Conservation (phyloP, 2,113 vertebrate species). For the Hemichromis elongatus region DNA sequence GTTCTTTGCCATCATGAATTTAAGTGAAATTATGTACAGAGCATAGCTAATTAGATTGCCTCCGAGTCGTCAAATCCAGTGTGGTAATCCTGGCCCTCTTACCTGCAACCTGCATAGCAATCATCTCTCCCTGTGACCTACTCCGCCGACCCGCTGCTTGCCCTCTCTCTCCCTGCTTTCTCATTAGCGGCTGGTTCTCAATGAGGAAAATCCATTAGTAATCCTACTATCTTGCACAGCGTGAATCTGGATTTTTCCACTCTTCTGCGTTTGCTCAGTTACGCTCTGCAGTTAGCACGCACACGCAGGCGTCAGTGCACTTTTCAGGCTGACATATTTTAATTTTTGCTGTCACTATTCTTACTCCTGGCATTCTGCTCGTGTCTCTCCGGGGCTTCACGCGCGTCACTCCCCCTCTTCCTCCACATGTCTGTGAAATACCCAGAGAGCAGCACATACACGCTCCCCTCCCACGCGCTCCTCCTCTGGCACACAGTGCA, state of each 20-base stretch:
- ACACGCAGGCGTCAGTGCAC: background rate
- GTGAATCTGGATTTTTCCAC: constrained; percentile 3
- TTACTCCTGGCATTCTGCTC: constrained; percentile 2
- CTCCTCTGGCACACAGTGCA: constrained; percentile 9
- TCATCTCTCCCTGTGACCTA: constrained; percentile 39
- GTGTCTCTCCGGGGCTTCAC: background rate
- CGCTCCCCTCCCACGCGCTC: constrained; percentile 22
- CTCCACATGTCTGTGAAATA: constrained; percentile 37
- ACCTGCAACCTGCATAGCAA: constrained; percentile 65
- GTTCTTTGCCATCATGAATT: background rate
- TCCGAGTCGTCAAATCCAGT: constrained; percentile 47
- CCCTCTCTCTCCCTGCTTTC: constrained; percentile 48
- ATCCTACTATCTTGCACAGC: constrained; percentile 20
- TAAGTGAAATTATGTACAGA: constrained; percentile 20
- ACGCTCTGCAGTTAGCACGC: background rate
- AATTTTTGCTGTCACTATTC: constrained; percentile 13
- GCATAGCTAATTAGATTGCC: constrained; percentile 53
- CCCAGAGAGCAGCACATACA: constrained; percentile 18
- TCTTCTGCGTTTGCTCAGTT: background rate
- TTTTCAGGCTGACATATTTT: constrained; percentile 4
- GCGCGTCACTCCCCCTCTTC: background rate
- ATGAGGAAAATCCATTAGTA: constrained; percentile 55
- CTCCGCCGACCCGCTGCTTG: constrained; percentile 31
- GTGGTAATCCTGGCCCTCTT: constrained; percentile 40
- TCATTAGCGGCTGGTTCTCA: constrained; percentile 63